phyloP scores from a whole-genome alignment of 2,113 vertebrate species.

The Eulemur rufifrons region DNA sequence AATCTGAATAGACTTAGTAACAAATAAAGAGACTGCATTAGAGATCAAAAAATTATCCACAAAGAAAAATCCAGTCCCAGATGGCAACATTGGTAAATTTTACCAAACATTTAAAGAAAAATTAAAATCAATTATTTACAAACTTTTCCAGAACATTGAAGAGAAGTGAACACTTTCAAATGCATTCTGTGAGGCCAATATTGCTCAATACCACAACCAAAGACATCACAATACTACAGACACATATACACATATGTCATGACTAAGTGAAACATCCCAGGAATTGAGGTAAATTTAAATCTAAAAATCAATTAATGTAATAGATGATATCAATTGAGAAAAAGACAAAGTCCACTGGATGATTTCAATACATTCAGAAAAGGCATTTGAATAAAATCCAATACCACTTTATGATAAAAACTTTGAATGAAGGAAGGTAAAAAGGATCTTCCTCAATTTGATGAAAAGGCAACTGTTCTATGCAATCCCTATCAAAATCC shows the following conservation, averaged over 20 bases:
- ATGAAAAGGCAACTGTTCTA: neutral
- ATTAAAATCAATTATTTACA: neutral
- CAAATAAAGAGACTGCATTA: neutral
- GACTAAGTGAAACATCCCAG: neutral
- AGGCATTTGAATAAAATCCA: neutral
- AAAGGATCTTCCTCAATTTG: neutral
- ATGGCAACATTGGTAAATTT: neutral
- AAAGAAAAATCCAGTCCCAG: neutral
- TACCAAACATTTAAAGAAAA: neutral
- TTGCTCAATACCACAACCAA: neutral
- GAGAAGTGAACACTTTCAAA: neutral
- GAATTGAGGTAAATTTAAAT: neutral
- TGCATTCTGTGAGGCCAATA: neutral
- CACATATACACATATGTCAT: neutral
- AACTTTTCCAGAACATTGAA: neutral
- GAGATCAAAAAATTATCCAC: neutral
- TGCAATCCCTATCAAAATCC: neutral
- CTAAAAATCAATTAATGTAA: neutral
- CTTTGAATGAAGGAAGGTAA: neutral
- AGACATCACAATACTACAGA: neutral
- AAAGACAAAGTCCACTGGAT: neutral
- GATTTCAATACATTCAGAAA: neutral
- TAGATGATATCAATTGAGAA: neutral
- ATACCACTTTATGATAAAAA: neutral
- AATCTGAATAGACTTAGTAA: neutral